Conservation (phyloP, 2,888 invertebrate species). For the Phasia obesa region DNA sequence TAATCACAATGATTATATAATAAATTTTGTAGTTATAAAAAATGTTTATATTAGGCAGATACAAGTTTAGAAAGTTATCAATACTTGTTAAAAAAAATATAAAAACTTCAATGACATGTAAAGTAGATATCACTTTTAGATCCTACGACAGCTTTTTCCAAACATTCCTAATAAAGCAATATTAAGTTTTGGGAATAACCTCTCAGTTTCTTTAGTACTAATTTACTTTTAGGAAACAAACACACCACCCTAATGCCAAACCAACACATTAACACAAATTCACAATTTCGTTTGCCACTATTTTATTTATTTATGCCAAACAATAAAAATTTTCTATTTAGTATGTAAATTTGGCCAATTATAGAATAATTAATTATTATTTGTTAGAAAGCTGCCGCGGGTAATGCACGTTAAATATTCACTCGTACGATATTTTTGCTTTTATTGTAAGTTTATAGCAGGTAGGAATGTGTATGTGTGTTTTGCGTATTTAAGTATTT, state of each 20-base stretch:
- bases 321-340: constrained; percentile 57
- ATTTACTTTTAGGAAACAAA: background rate
- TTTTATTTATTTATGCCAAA: constrained; percentile 43
- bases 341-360: constrained; percentile 62
- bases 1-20: constrained; percentile 24
- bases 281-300: constrained; percentile 23
- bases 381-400: constrained; percentile 54
- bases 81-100: no score
- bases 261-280: background rate
- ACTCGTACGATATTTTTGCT: constrained; percentile 22
- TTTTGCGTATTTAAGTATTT: no score
- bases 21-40: background rate
- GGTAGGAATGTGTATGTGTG: no score
- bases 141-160: no score
- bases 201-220: no score
- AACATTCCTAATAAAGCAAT: no score
- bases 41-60: background rate
- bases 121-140: no score
- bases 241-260: constrained; percentile 9
- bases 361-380: constrained; percentile 69
- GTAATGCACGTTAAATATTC: constrained; percentile 45
- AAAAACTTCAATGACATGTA: no score
- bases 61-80: background rate
- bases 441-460: no score
- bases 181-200: no score